These are phyloP conservation scores for Lamellibrachia columna DNA, from an alignment of 2,888 invertebrate genomes.

Conservation along the genomic window DNA sequence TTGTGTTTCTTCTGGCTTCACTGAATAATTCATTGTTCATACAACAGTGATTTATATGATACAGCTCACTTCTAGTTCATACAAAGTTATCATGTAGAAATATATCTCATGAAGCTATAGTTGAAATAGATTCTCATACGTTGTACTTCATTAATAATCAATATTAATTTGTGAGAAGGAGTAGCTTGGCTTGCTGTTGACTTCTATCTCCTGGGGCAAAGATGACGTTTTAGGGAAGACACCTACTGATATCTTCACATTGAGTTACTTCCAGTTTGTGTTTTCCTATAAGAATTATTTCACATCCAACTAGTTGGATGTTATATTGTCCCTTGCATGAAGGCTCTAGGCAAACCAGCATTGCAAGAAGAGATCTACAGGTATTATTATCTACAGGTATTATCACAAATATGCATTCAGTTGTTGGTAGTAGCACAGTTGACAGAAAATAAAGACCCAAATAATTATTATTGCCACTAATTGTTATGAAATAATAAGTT, in stretches of 20 bases:
- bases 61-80: neutral
- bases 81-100: neutral
- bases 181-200: neutral
- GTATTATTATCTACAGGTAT: neutral
- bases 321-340: neutral
- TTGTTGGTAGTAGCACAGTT: too few species aligned
- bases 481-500: neutral
- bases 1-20: neutral
- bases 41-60: neutral
- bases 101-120: neutral
- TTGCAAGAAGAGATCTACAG: neutral
- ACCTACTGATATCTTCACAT: neutral
- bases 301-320: neutral
- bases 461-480: neutral
- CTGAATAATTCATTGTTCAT: neutral
- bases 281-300: neutral
- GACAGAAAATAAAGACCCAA: too few species aligned
- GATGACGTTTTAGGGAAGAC: neutral
- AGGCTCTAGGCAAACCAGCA: neutral
- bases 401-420: too few species aligned
- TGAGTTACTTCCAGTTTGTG: neutral
- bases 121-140: neutral
- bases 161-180: neutral
- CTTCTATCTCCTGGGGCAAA: neutral
- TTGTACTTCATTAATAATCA: neutral